Evolutionary conservation across 2,113 vertebrate species (phyloP), one percentile per base, ranked within the genome.

Genomic region (Brachyhypopomus occidentalis): DNA sequence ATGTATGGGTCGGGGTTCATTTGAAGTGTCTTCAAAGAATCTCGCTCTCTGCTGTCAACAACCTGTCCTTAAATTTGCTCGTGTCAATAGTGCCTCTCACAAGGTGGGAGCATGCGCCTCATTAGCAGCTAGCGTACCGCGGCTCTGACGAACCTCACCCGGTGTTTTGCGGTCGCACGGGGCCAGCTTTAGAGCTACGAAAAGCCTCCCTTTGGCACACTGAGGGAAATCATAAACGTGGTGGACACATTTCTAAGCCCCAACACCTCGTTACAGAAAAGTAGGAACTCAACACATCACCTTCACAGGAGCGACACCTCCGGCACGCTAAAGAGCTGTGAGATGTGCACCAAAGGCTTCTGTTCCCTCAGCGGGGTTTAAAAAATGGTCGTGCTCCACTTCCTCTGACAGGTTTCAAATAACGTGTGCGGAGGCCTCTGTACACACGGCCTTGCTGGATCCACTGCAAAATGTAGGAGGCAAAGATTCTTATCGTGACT

Each of bases 1-100:
- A 52, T 52, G 45, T 14, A 14, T 52, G 92, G 20, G 95, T 97
- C 83, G 95, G 97, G 75, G 95, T 96, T 96, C 94, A 76, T 95
- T 95, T 91, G 41, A 41, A 41, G 41, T 8, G 41, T 6, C 41
- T 41, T 41, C 41, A 41, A 9, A 41, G 41, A 4, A 41, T 9
- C 5, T 41, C 41, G 6, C 36, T 9, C 41, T 41, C 5, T 1
- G 45, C 45, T 14, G 45, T 52, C 45, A 52, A 52, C 9, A 8
- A 1, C 12, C 12, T 52, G 9, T 14, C 11, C 8, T 41, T 8
- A 41, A 41, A 9, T 41, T 41, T 52, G 12, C 45, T 12, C 12
- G 12, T 11, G 45, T 14, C 2, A 52, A 52, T 1, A 14, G 45
- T 52, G 45, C 45, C 1, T 5, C 12, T 52, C 12, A 11, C 45